A percentile compares a stretch with the other conserved stretches of the same genome.
Evolutionary conservation across 2,888 invertebrate genomes (phyloP).

Genomic region (Drosophila hamatofila): DNA sequence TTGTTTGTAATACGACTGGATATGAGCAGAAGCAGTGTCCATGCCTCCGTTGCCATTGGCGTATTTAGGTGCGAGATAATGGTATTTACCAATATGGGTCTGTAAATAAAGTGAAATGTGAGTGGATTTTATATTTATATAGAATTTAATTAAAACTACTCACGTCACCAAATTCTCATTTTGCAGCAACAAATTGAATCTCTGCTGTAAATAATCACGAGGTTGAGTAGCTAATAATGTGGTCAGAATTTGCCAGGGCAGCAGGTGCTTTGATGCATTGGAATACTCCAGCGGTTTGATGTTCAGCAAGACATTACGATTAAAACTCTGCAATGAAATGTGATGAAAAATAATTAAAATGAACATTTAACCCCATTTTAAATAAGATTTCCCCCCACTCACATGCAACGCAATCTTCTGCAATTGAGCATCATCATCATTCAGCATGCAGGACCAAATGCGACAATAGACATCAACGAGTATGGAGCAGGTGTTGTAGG

Average conservation of each 20-base stretch:
- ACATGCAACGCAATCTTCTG: slow-evolving; percentile 81
- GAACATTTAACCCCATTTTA: background rate
- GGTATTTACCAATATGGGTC: slow-evolving; percentile 73
- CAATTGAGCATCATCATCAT: slow-evolving; percentile 80
- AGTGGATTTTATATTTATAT: background rate
- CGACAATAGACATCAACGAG: slow-evolving; percentile 84
- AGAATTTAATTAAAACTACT: background rate
- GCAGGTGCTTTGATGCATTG: slow-evolving; percentile 82
- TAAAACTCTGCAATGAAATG: slow-evolving; percentile 79
- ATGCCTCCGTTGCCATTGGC: slow-evolving; percentile 84
- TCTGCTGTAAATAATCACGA: slow-evolving; percentile 80
- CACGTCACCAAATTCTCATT: slow-evolving; percentile 56
- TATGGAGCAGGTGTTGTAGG: slow-evolving; percentile 82
- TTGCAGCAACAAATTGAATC: slow-evolving; percentile 75
- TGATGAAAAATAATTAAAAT: background rate
- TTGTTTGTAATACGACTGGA: slow-evolving; percentile 83
- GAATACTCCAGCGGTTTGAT: slow-evolving; percentile 82
- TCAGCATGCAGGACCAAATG: slow-evolving; percentile 82
- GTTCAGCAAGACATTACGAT: slow-evolving; percentile 80
- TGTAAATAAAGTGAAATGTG: slow-evolving; percentile 28
- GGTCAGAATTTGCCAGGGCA: slow-evolving; percentile 84
- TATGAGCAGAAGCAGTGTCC: slow-evolving; percentile 78
- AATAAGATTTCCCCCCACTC: slow-evolving; percentile 10
- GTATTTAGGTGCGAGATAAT: slow-evolving; percentile 84
- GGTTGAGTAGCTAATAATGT: slow-evolving; percentile 79